Base-by-base conservation (phyloP, 2,113 vertebrate species). In the Leptodactylus fuscus region DNA sequence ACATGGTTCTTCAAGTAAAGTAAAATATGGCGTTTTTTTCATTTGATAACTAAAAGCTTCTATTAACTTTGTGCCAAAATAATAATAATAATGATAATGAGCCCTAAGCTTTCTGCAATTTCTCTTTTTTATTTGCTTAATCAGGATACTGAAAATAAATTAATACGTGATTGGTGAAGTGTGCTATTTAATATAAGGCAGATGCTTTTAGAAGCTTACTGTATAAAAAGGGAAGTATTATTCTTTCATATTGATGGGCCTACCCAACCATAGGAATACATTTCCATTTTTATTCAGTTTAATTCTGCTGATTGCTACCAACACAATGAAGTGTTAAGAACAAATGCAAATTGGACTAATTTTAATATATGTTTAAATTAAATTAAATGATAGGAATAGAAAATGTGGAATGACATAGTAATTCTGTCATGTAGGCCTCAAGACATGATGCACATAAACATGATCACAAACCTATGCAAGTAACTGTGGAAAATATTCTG, bases 281-380 rank as follows among this genome's bases (percentile, higher is more conserved):
- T 85, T 79, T 71, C 34, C 62, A 80, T 85, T 85, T 85, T 80
- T 85, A 71, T 85, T 65, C 49, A 71, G 48, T 85, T 85, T 85
- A 80, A 85, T 85, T 80, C 18, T 85, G 76, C 49, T 85, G 83
- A 80, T 71, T 70, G 65, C 83, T 71, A 55, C 48, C 65, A 85
- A 71, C 34, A 80, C 83, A 80, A 67, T 80, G n/a, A 85, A 79
- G 83, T 79, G 62, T 53, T 53, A 48, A 80, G 51, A 71, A 80
- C 36, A 80, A 80, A 85, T 85, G 62, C 83, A 80, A 71, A 80
- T 85, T 55, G 53, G 15, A 6, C n/a, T 71, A 79, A 79, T 71
- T 80, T 85, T 80, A 85, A 58, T 85, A 51, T 58, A 38, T 11
- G 44, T 49, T 79, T n/a, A 80, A 80, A 85, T 80, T 80, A 73